These are phyloP conservation scores for Melanerpes formicivorus DNA, from an alignment of 2,113 vertebrate genomes.

Conservation along the genomic window DNA sequence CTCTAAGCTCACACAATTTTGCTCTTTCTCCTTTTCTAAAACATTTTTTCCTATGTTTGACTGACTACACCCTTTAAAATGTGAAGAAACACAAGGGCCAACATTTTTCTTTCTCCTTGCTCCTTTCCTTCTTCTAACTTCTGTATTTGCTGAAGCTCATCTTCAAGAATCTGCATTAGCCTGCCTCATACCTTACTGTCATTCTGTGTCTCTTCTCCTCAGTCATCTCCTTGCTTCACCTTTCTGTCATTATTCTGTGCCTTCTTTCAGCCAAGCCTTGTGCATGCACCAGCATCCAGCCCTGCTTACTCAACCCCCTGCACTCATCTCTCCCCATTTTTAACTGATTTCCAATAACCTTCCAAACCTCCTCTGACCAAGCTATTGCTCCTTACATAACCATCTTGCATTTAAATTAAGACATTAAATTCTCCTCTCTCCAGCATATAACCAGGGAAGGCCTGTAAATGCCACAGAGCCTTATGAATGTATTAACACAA, in stretches of 20 bases:
- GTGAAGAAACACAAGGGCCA: background rate
- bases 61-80: background rate
- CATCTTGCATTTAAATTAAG: background rate
- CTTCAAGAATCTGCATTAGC: background rate
- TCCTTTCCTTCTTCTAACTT: background rate
- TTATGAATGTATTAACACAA: background rate
- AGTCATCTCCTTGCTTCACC: background rate
- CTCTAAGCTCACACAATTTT: background rate
- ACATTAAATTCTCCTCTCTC: background rate
- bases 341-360: background rate
- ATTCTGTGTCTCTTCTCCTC: background rate
- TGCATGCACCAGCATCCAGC: background rate
- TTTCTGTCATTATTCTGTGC: background rate
- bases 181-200: background rate
- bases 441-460: background rate
- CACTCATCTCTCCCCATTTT: background rate
- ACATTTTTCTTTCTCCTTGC: background rate
- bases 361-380: constrained; percentile 24
- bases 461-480: background rate
- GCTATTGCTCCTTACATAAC: background rate
- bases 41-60: background rate
- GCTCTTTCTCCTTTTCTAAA: background rate
- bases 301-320: background rate
- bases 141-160: background rate
- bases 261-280: background rate